Conservation (phyloP, 2,888 invertebrate species). For the Ennomos fuscantarius region DNA sequence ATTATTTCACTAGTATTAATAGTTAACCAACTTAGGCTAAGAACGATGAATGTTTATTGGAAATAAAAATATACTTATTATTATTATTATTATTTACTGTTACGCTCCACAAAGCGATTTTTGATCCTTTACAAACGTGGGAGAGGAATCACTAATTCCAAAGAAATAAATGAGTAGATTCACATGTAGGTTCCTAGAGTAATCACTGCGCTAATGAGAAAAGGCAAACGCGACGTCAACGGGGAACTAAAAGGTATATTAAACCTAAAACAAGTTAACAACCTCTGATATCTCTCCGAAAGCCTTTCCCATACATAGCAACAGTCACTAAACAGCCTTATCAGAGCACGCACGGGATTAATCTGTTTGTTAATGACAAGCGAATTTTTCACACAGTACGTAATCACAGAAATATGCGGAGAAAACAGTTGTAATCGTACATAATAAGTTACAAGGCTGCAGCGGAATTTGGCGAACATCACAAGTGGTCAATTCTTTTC, state of each 20-base stretch:
- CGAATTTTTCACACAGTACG: constrained; percentile 24
- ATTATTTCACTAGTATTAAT: too few relatives aligned
- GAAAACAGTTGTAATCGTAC: constrained; percentile 26
- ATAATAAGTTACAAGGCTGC: constrained; percentile 17
- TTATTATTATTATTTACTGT: too few relatives aligned
- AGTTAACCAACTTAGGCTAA: too few relatives aligned
- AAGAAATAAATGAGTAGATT: too few relatives aligned
- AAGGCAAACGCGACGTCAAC: neutral
- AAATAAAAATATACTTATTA: too few relatives aligned
- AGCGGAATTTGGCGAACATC: neutral
- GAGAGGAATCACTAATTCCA: too few relatives aligned
- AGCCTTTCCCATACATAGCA: constrained; percentile 28
- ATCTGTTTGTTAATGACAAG: constrained; percentile 22
- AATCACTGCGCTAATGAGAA: too few relatives aligned
- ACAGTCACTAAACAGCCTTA: constrained; percentile 20
- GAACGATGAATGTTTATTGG: too few relatives aligned
- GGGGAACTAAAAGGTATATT: neutral
- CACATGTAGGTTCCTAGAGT: too few relatives aligned
- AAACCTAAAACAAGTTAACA: constrained; percentile 26
- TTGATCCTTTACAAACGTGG: too few relatives aligned
- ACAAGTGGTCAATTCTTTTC: too few relatives aligned
- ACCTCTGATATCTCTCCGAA: constrained; percentile 16
- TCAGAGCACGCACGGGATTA: constrained; percentile 23
- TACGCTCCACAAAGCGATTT: too few relatives aligned
- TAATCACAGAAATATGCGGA: constrained; percentile 30